Percentiles rank a stretch among this genome's conserved stretches.
These are phyloP conservation scores for Pseudachorutes palmiensis DNA, from an alignment of 1,140 invertebrate genomes.

Conservation along the genomic window DNA sequence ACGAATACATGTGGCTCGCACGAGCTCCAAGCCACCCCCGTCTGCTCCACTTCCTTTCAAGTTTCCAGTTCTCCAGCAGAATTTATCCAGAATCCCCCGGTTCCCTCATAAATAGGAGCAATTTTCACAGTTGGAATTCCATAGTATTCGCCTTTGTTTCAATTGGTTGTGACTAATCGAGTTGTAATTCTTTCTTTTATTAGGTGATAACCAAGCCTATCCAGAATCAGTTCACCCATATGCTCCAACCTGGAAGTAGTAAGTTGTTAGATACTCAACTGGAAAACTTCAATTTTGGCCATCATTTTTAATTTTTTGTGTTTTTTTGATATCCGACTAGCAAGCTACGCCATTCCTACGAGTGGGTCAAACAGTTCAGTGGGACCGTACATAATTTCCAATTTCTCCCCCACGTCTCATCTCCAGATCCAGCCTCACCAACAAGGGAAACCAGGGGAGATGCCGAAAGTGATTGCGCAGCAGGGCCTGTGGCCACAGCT, in stretches of 20 bases:
- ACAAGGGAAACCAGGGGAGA: conserved; percentile 42
- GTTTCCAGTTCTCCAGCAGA: not conserved
- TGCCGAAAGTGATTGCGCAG: conserved; percentile 47
- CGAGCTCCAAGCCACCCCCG: not conserved
- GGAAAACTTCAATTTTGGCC: not conserved
- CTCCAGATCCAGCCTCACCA: conserved; percentile 41
- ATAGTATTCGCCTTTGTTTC: not conserved
- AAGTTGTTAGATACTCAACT: not conserved
- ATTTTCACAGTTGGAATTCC: not conserved
- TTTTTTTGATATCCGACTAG: conserved; percentile 11
- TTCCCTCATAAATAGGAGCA: not conserved
- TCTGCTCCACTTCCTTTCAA: not conserved
- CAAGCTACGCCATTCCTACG: conserved; percentile 62
- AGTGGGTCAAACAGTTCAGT: conserved; percentile 59
- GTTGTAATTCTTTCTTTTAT: conserved; percentile 29
- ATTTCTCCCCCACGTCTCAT: conserved; percentile 55
- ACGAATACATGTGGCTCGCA: not conserved
- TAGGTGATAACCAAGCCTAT: conserved; percentile 23
- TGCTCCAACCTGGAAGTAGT: not conserved
- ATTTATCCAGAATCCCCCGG: too few species aligned
- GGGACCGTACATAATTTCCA: conserved; percentile 57
- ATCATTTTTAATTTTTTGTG: too few species aligned
- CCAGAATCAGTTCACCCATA: not conserved
- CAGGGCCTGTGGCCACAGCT: conserved; percentile 58
- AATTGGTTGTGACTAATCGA: conserved; percentile 7